Conservation (phyloP, 2,113 vertebrate genomes). For the Myanophis thanlyinensis region DNA sequence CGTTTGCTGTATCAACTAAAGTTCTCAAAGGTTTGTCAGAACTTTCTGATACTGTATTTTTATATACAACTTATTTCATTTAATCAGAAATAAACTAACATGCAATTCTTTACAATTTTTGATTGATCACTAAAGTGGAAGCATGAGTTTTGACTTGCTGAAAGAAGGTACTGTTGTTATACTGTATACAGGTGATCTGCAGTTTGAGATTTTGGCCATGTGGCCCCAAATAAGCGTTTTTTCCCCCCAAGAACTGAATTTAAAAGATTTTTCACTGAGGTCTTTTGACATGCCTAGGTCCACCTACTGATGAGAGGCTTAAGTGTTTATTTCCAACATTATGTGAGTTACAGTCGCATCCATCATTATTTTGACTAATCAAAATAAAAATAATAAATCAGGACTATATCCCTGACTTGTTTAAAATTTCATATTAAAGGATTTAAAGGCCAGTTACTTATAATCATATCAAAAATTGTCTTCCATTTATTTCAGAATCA, state of each 20-base stretch:
- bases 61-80: background rate
- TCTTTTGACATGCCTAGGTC: background rate
- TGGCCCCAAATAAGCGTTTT: background rate
- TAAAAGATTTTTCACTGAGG: background rate
- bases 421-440: conserved; percentile 9
- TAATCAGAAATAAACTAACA: background rate
- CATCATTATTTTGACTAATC: background rate
- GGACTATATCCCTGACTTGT: background rate
- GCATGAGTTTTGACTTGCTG: background rate
- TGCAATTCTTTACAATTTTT: background rate
- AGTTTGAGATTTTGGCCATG: background rate
- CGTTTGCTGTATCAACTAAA: background rate
- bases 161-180: background rate
- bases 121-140: background rate
- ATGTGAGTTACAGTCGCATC: background rate
- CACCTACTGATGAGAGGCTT: background rate
- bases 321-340: background rate
- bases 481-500: conserved; percentile 11
- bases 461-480: conserved; percentile 5
- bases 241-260: background rate
- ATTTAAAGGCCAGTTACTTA: conserved; percentile 3
- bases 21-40: background rate
- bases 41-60: background rate
- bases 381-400: background rate
- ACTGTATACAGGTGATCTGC: background rate